These are phyloP conservation scores for Melikaiella ostensackeni DNA, from an alignment of 2,888 invertebrate species.

Conservation along the genomic window DNA sequence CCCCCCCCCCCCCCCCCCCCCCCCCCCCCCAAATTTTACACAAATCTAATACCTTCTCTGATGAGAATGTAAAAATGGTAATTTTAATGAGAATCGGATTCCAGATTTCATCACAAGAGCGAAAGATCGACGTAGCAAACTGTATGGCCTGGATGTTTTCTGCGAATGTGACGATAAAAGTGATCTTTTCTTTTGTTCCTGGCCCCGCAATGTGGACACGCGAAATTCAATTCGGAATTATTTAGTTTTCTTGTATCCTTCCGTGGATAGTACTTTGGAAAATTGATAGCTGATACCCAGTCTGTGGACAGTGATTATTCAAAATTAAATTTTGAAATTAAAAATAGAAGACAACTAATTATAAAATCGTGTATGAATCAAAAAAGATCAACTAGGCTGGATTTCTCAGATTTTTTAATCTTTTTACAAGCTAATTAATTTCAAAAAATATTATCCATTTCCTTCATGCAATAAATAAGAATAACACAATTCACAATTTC, in stretches of 20 bases:
- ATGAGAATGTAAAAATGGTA: not conserved
- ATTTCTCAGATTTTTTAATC: not conserved
- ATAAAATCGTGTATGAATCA: no score
- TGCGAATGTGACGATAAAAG: slow-evolving; percentile 72
- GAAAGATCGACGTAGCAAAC: slow-evolving; percentile 69
- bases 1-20: no score
- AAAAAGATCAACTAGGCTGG: no score
- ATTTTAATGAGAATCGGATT: not conserved
- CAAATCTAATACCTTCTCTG: no score
- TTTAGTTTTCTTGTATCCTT: not conserved
- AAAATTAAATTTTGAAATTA: slow-evolving; percentile 5
- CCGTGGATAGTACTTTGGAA: slow-evolving; percentile 50
- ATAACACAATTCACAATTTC: not conserved
- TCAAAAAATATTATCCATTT: not conserved
- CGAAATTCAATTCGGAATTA: slow-evolving; percentile 69
- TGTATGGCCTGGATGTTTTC: slow-evolving; percentile 67
- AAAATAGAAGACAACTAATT: no score
- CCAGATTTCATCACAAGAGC: not conserved
- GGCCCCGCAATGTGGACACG: slow-evolving; percentile 75
- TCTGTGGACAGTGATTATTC: slow-evolving; percentile 52
- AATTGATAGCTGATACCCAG: slow-evolving; percentile 49
- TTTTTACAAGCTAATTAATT: not conserved
- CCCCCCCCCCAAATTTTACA: no score
- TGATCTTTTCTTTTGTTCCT: slow-evolving; percentile 74
- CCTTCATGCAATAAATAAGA: slow-evolving; percentile 10